Base-by-base conservation (phyloP, 2,888 invertebrate species). In the Ornithoptera alexandrae region DNA sequence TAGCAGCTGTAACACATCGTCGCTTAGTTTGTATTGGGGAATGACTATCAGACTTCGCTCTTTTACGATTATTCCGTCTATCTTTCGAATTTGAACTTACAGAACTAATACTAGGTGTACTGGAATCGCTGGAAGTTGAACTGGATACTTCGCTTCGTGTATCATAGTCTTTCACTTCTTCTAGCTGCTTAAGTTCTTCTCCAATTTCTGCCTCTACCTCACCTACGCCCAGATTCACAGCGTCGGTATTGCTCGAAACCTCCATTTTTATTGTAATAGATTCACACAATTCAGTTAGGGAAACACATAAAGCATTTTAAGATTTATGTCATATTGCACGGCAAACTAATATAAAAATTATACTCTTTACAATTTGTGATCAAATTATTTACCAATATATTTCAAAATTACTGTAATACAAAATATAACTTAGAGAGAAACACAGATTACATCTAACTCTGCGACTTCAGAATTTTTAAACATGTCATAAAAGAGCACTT, bases 61-160 rank as follows among this genome's bases (percentile, higher is more conserved):
- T 93, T 87, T 95, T 95, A 73, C 94, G 93, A 78, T 93, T 92
- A 71, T 89, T 86, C 75, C 93, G 93, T 81, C 92, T 93, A 70
- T 93, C 91, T 84, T 94, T 94, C 70, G 93, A 96, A 78, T 95
- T 95, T 71, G 96, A 84, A 78, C 96, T 97, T 50, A 95, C 96
- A 36, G 96, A 95, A 86, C 96, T 96, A 71, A 96, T 96, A 81
- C 96, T 96, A 10, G 96, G 96, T 73, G 95, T 94, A 79, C 94
- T 95, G 1, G 96, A 94, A 69, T 94, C 94, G 73, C 95, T 95
- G 6, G 96, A 96, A 76, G 95, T 95, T 62, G 96, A 95, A 74
- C 97, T 97, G 65, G 97, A 97, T 46, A 97, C 97, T 90, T 98
- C 98, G 86, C 98, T 98, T 17, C 97, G 93, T 3, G 97, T 97